These are phyloP conservation scores for Pantherophis guttatus DNA, from an alignment of 2,113 vertebrate genomes.

Conservation along the genomic window DNA sequence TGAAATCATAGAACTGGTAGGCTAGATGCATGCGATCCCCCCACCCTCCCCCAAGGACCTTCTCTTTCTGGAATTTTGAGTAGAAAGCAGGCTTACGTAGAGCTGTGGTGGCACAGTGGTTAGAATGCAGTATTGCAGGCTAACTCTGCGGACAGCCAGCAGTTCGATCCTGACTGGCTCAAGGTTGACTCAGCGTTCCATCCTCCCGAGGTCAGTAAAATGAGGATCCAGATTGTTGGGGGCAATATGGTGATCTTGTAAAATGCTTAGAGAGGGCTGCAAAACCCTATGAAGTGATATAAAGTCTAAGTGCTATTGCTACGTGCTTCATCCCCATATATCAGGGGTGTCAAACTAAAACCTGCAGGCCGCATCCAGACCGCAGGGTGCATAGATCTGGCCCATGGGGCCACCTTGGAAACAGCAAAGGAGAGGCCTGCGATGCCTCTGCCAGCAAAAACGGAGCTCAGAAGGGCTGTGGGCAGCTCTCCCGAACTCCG, in stretches of 20 bases:
- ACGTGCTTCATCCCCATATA: not conserved
- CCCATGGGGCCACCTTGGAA: too few relatives aligned
- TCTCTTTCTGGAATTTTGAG: not conserved
- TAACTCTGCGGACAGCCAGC: not conserved
- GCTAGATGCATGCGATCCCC: not conserved
- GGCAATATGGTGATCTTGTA: not conserved
- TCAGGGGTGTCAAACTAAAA: too few relatives aligned
- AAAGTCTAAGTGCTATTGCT: not conserved
- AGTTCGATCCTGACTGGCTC: not conserved
- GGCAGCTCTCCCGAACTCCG: too few relatives aligned
- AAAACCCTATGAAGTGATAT: not conserved
- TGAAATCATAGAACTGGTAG: not conserved
- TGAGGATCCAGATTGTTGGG: not conserved
- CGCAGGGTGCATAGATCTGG: too few relatives aligned
- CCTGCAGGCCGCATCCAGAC: too few relatives aligned
- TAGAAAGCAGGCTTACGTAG: not conserved
- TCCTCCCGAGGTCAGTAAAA: not conserved
- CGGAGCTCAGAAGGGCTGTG: too few relatives aligned
- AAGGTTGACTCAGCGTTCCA: not conserved
- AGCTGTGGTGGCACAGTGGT: not conserved
- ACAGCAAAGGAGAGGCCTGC: too few relatives aligned
- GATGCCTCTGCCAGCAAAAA: too few relatives aligned
- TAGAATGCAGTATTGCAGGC: not conserved
- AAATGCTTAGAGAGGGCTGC: not conserved
- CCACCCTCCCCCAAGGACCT: not conserved